Base-by-base conservation (phyloP, 2,797 vertebrate species). In the Yasuhikotakia modesta region DNA sequence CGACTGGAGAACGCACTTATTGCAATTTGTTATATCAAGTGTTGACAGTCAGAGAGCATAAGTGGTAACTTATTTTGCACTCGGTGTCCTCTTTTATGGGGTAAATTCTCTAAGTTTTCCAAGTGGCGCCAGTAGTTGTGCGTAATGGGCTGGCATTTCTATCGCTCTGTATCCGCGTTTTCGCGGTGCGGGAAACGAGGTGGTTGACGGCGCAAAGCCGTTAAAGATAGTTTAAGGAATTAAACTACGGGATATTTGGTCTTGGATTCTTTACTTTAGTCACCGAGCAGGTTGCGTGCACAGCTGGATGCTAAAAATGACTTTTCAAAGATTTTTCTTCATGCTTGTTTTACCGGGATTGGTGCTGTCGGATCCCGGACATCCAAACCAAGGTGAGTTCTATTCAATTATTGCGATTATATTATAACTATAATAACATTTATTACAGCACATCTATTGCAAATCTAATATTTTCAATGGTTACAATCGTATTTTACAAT, bases 321-420 rank as follows among this genome's bases (percentile, higher is more conserved):
- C 85, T 86, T 89, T 89, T 82, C 66, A 61, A 66, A 90, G 86
- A 90, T 87, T 88, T 79, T 91, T 87, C 70, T 86, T 91, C 81
- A 61, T 92, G 78, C 84, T 93, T 71, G 80, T 91, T 80, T 82
- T 93, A 79, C 85, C 91, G 22, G 85, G 88, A 89, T 89, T 89
- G 88, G 78, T 89, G 73, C 79, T 90, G 85, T 86, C 90, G 76
- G 91, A 93, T 86, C 85, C 89, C 35, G 90, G 86, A 35, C 87
- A 89, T 83, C 85, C 90, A 21, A 93, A 93, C 87, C 92, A 93
- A 90, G 93, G 93, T 94, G 89, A 90, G 92, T 64, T 74, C 68
- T 73, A 82, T 80, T 55, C 5, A 45, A 48, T 30, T 45, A 30
- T 3, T 45, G 17, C 53, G 16, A 43, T 30, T 53, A 17, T 10